Percentiles rank a stretch among this genome's conserved stretches.
These are phyloP conservation scores for Chaetogeoica ovagalla DNA, from an alignment of 2,888 invertebrate species.

Conservation along the genomic window DNA sequence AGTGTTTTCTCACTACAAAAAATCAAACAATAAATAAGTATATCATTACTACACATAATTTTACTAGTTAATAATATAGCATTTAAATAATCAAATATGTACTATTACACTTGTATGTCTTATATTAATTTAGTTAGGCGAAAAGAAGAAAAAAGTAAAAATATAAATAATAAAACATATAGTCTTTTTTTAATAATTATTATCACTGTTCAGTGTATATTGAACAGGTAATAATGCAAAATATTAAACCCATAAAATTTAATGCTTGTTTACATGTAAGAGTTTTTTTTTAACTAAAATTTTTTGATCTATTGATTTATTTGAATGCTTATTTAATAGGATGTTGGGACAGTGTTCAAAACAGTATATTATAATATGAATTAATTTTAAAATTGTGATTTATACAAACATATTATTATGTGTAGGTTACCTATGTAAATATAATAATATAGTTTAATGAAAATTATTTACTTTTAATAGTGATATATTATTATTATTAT, in stretches of 20 bases:
- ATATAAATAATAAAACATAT: not conserved
- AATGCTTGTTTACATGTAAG: not conserved
- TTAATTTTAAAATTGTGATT: constrained; percentile 25
- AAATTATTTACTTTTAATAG: not conserved
- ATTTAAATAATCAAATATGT: not conserved
- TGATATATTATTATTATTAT: not conserved
- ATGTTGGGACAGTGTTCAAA: constrained; percentile 14
- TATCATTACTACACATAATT: not conserved
- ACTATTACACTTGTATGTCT: not conserved
- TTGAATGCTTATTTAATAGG: not conserved
- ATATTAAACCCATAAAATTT: not conserved
- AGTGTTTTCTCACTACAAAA: not conserved
- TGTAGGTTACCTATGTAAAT: constrained; percentile 9
- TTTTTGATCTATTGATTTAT: not conserved
- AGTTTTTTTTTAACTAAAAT: not conserved
- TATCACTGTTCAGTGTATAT: not conserved
- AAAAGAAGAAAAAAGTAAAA: not conserved
- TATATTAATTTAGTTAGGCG: not conserved
- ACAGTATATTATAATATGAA: not conserved
- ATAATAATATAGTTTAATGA: constrained; percentile 13
- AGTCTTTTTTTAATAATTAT: not conserved
- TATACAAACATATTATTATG: constrained; percentile 23
- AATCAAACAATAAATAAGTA: not conserved
- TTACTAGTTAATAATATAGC: not conserved
- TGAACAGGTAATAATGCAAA: not conserved